These are phyloP conservation scores for Cephalopholis sonnerati DNA, from an alignment of 2,113 vertebrate genomes.

Conservation along the genomic window DNA sequence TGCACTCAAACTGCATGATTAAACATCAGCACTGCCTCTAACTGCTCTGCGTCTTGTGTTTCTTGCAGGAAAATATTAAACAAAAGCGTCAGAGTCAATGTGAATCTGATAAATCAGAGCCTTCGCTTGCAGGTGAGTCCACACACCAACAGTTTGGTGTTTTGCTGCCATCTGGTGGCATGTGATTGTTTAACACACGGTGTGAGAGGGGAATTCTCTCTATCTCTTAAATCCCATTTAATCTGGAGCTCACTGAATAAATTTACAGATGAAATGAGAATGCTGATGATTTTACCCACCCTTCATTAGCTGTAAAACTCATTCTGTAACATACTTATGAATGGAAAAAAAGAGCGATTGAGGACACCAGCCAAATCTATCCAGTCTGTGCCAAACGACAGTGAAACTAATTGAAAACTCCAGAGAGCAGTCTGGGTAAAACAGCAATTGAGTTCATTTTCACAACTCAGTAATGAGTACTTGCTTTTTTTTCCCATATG, in stretches of 20 bases:
- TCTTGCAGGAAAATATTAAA: constrained; percentile 61
- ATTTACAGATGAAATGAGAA: constrained; percentile 16
- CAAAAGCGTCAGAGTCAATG: constrained; percentile 1
- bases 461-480: background rate
- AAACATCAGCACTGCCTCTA: background rate
- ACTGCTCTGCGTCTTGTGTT: constrained; percentile 25
- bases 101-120: constrained; percentile 42
- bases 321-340: constrained; percentile 12
- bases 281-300: background rate
- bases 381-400: background rate
- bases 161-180: constrained; percentile 73
- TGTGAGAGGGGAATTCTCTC: background rate
- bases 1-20: background rate
- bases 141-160: background rate
- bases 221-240: background rate
- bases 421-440: background rate
- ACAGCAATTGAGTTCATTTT: background rate
- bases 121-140: constrained; percentile 68
- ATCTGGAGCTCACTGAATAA: background rate
- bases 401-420: constrained; percentile 3
- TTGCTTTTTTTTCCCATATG: background rate
- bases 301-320: constrained; percentile 8
- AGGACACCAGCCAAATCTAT: background rate
- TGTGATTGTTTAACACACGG: background rate
- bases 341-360: background rate